Base-by-base conservation (phyloP, 2,888 invertebrate genomes). In the Galeruca laticollis region DNA sequence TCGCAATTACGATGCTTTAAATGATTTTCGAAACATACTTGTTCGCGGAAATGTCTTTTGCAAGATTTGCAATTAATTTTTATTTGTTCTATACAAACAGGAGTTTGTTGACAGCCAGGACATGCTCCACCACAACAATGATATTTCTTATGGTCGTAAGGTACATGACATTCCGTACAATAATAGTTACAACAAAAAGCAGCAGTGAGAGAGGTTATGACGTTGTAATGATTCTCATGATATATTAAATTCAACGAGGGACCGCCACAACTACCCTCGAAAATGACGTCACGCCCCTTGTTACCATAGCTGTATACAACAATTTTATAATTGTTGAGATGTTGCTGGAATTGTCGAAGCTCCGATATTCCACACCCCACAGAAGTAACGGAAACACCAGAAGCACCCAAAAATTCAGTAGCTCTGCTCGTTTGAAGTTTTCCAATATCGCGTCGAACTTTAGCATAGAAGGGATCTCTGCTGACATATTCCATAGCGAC, bases 151-250 rank as follows among this genome's bases (percentile, higher is more conserved):
- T 60, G 9, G 18, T 77, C 49, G 60, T 71, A 79, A 1, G 76
- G 73, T 11, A 68, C 61, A 52, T 77, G 70, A 65, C 78, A 79
- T 31, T 49, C 33, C 59, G 76, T 75, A 62, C 79, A 80, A 60
- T 68, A 78, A 69, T 79, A 80, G 2, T 9, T 47, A 40, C 73
- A 73, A 9, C 68, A 68, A 56, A 79, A 78, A 9, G 75, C 75
- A 9, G 76, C 73, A 5, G 78, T 78, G 10, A 78, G 59, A 40
- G 75, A 75, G 1, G 68, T 75, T 11, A 78, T 76, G 3, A 79
- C 76, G 60, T 78, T 78, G 52, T 69, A 76, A 61, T 75, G 79
- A 9, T 68, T 59, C 6, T 77, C 37, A 47, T 75, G 69, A 63
- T 72, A 73, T 0, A 79, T 21, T 15, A 79, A 65, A 72, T 79